Conservation (phyloP, 2,797 vertebrate species). For the Knipowitschia caucasica region DNA sequence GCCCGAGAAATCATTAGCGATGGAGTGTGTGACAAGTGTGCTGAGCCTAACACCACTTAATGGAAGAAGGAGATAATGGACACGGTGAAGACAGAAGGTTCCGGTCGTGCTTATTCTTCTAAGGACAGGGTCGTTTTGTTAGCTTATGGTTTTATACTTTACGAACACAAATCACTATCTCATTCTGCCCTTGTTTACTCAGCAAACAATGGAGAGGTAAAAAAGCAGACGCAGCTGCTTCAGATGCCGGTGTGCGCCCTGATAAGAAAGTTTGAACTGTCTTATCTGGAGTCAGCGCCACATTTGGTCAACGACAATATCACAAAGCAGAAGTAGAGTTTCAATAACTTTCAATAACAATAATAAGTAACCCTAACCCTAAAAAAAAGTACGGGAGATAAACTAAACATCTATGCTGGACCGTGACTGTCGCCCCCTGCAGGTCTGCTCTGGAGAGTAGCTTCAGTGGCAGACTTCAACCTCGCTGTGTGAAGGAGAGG, state of each 20-base stretch:
- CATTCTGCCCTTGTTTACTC: slow-evolving; percentile 27
- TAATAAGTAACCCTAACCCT: too few species aligned
- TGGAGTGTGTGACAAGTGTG: slow-evolving; percentile 59
- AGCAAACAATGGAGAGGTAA: background rate
- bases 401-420: too few species aligned
- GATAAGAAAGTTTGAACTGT: slow-evolving; percentile 43
- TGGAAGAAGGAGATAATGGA: slow-evolving; percentile 53
- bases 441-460: too few species aligned
- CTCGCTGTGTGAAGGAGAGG: too few species aligned
- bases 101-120: slow-evolving; percentile 25
- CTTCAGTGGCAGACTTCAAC: too few species aligned
- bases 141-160: slow-evolving; percentile 9
- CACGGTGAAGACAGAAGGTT: slow-evolving; percentile 17
- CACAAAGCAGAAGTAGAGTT: too few species aligned
- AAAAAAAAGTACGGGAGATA: too few species aligned
- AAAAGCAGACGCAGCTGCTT: slow-evolving; percentile 32
- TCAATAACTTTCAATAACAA: too few species aligned
- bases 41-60: slow-evolving; percentile 55
- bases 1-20: slow-evolving; percentile 59
- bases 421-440: too few species aligned
- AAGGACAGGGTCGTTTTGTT: slow-evolving; percentile 2
- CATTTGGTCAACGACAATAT: background rate
- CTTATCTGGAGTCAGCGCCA: background rate
- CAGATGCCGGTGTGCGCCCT: slow-evolving; percentile 23
- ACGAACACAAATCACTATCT: slow-evolving; percentile 15